phyloP scores from a whole-genome alignment of 2,888 invertebrate species.

The Drosophila demipolita region DNA sequence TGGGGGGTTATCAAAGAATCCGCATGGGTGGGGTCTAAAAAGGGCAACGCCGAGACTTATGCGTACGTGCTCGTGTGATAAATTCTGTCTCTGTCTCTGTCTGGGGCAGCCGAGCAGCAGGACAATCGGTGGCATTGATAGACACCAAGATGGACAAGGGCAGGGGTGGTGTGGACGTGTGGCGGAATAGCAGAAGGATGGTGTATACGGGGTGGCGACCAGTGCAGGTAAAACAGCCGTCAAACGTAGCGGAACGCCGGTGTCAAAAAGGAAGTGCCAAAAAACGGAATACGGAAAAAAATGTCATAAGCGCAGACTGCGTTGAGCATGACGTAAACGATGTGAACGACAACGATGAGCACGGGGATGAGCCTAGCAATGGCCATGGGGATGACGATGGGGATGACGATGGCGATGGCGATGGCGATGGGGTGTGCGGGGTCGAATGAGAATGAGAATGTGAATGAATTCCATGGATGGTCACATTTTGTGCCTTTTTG shows the following conservation, averaged over 20 bases:
- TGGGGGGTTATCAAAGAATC: neutral
- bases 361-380: slow-evolving; percentile 7
- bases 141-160: slow-evolving; percentile 38
- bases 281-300: slow-evolving; percentile 20
- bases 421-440: neutral
- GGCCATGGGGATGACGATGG: neutral
- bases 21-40: slow-evolving; percentile 22
- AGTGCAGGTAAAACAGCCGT: slow-evolving; percentile 63
- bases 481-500: slow-evolving; percentile 73
- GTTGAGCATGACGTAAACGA: slow-evolving; percentile 32
- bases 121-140: slow-evolving; percentile 63
- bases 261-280: slow-evolving; percentile 74
- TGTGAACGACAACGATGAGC: slow-evolving; percentile 31
- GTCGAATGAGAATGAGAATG: slow-evolving; percentile 15
- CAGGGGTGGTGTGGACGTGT: slow-evolving; percentile 15
- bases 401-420: neutral
- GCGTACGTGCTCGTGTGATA: slow-evolving; percentile 79
- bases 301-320: slow-evolving; percentile 42
- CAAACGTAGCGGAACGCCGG: slow-evolving; percentile 76
- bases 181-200: neutral
- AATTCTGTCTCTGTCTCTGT: slow-evolving; percentile 78
- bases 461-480: slow-evolving; percentile 43
- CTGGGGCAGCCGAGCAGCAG: slow-evolving; percentile 53
- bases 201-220: neutral
- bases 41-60: slow-evolving; percentile 61